Evolutionary conservation across 1,140 invertebrate species (phyloP), one percentile per base, ranked within the genome.

Genomic region (Steinernema feltiae): DNA sequence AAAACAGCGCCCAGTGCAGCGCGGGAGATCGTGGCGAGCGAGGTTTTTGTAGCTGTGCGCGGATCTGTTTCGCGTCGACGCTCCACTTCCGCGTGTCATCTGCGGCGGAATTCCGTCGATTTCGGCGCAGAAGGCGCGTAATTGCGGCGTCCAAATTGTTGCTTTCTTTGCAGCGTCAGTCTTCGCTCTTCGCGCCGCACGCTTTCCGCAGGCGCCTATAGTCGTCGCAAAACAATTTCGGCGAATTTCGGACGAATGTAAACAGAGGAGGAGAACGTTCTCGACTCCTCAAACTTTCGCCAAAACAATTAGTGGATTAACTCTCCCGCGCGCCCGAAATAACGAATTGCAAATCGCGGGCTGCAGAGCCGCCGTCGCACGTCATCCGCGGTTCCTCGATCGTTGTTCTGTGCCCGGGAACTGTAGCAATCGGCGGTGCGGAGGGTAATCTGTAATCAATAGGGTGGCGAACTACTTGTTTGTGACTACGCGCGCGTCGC

Each of bases 301-400:
- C 12, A 63, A 63, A 63, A 63, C 53, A 63, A 63, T 63, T 63
- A 63, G 24, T 63, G 24, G 53, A 63, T 63, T 63, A 27, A 21
- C 7, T 17, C 41, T n/a, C 41, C 7, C 41, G 41, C 41, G 7
- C 41, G 41, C 41, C 41, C 7, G 41, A n/a, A 46, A 46, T n/a
- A n/a, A 46, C 7, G 7, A 46, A n/a, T n/a, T 7, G 41, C 7
- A 46, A 46, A 7, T 46, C 41, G 7, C 41, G 41, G n/a, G 7
- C 41, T 7, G n/a, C n/a, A n/a, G n/a, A n/a, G 7, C 41, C 41
- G 41, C 7, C 7, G n/a, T n/a, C 7, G 41, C n/a, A 46, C 41
- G n/a, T 7, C 7, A 46, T 7, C 41, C 41, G n/a, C 41, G n/a
- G n/a, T 12, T 46, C 41, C n/a, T 7, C 41, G 41, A 46, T 46